These are phyloP conservation scores for Acanthurus leucopareius DNA, from an alignment of 2,797 vertebrate genomes.

Conservation along the genomic window DNA sequence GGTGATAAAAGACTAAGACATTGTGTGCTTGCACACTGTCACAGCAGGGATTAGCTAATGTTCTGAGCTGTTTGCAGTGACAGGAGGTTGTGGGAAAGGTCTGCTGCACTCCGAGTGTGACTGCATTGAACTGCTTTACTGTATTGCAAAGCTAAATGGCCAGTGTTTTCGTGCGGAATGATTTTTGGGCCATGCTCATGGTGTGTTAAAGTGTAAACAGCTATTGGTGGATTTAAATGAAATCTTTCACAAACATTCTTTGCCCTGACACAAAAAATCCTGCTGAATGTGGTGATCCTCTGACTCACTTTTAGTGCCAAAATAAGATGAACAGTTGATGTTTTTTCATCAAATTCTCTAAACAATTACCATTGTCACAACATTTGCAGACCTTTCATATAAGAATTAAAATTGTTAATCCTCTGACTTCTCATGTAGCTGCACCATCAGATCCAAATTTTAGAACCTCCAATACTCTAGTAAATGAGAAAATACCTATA, in stretches of 20 bases:
- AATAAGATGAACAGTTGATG: neutral
- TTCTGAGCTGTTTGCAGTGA: conserved; percentile 35
- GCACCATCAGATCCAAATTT: neutral
- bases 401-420: neutral
- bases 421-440: neutral
- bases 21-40: conserved; percentile 37
- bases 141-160: conserved; percentile 2
- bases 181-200: neutral
- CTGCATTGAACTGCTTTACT: conserved; percentile 28
- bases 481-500: neutral
- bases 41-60: conserved; percentile 47
- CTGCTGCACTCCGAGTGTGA: conserved; percentile 37
- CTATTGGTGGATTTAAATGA: neutral
- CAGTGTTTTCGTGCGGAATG: neutral
- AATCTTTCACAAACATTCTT: neutral
- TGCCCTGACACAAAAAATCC: neutral
- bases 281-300: neutral
- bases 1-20: conserved; percentile 39
- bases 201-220: neutral
- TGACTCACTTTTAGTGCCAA: neutral
- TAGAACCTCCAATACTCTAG: neutral
- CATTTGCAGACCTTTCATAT: neutral
- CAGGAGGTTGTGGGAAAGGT: conserved; percentile 53
- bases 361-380: neutral
- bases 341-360: neutral